Conservation (phyloP, 2,113 vertebrate genomes). For the Ceyx melanurus region DNA sequence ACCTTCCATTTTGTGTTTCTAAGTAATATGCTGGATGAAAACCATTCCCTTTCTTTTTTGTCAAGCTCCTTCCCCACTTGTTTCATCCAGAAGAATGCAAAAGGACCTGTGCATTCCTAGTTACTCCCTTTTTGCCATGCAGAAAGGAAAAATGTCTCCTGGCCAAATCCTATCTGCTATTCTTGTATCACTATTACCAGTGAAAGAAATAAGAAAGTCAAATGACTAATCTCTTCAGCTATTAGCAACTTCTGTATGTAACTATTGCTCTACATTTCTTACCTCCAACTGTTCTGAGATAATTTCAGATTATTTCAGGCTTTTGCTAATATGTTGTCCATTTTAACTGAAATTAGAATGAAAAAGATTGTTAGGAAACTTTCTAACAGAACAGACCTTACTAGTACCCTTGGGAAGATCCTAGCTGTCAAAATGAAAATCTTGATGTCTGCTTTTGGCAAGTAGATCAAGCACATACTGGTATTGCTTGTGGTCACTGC, state of each 20-base stretch:
- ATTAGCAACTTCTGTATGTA: constrained; percentile 52
- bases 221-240: constrained; percentile 65
- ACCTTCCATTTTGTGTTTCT: constrained; percentile 47
- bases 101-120: not conserved
- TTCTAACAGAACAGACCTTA: constrained; percentile 15
- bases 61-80: not conserved
- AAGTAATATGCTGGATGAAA: not conserved
- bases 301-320: constrained; percentile 56
- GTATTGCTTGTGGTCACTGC: constrained; percentile 25
- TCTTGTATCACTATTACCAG: constrained; percentile 40
- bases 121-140: constrained; percentile 23
- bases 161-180: constrained; percentile 25
- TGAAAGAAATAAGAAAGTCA: constrained; percentile 45
- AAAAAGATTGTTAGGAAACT: constrained; percentile 18
- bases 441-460: not conserved
- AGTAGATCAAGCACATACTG: not conserved
- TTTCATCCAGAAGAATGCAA: not conserved
- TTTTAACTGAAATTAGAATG: constrained; percentile 48
- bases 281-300: constrained; percentile 50
- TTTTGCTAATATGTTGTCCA: constrained; percentile 41
- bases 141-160: constrained; percentile 8
- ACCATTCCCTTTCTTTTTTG: not conserved
- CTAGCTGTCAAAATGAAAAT: not conserved
- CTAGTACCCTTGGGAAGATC: constrained; percentile 12
- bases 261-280: constrained; percentile 47